Conservation (phyloP, 2,113 vertebrate genomes). For the Struthio camelus region DNA sequence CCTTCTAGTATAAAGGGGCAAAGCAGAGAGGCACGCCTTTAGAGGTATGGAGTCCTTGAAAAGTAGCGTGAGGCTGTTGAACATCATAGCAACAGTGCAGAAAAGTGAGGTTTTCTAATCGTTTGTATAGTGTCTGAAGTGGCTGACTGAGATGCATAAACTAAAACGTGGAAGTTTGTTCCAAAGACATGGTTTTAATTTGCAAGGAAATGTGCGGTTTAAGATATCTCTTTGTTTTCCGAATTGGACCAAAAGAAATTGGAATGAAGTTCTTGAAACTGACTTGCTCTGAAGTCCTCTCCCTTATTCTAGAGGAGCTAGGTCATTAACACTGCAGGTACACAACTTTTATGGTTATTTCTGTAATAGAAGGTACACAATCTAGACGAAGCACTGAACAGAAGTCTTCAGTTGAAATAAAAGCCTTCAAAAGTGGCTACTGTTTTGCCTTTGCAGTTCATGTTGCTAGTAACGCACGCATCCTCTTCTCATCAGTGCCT, state of each 20-base stretch:
- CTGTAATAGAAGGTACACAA: background rate
- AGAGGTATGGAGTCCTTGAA: background rate
- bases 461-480: background rate
- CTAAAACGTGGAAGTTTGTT: background rate
- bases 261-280: background rate
- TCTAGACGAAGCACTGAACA: background rate
- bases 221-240: background rate
- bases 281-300: background rate
- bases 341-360: background rate
- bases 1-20: background rate
- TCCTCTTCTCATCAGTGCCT: background rate
- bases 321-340: background rate
- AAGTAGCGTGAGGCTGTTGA: background rate
- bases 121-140: background rate
- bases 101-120: background rate
- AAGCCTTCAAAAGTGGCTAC: background rate
- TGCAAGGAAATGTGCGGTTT: constrained; percentile 43
- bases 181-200: constrained; percentile 48
- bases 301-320: background rate
- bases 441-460: background rate
- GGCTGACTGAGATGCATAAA: constrained; percentile 43
- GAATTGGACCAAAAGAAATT: background rate
- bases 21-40: background rate
- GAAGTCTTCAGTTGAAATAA: background rate
- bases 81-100: background rate